Conservation (phyloP, 2,888 invertebrate genomes). For the Chrysolina haemoptera region DNA sequence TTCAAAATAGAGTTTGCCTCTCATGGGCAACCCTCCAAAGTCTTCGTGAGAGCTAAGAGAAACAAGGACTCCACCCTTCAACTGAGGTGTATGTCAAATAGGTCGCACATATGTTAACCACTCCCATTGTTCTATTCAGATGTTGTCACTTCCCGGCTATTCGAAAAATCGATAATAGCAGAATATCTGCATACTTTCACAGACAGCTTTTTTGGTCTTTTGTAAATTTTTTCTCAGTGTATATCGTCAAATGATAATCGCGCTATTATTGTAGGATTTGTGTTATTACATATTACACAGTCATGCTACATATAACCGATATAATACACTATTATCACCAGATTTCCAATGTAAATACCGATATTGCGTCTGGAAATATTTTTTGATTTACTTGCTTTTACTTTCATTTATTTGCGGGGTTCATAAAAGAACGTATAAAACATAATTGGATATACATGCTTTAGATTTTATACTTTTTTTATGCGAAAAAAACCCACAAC, state of each 20-base stretch:
- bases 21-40: too few relatives aligned
- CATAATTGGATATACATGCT: conserved; percentile 20
- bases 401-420: conserved; percentile 3
- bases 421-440: conserved; percentile 11
- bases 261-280: conserved; percentile 60
- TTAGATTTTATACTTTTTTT: conserved; percentile 6
- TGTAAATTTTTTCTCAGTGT: conserved; percentile 19
- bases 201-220: too few relatives aligned
- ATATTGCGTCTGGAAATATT: conserved; percentile 13
- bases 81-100: too few relatives aligned
- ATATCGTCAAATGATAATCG: conserved; percentile 53
- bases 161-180: too few relatives aligned
- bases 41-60: too few relatives aligned
- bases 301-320: conserved; percentile 50
- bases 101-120: too few relatives aligned
- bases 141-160: too few relatives aligned
- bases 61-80: too few relatives aligned
- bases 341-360: conserved; percentile 35
- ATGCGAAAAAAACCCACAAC: background rate
- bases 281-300: conserved; percentile 48
- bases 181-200: too few relatives aligned
- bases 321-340: conserved; percentile 41
- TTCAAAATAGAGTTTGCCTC: too few relatives aligned
- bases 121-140: too few relatives aligned
- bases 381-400: conserved; percentile 15